Evolutionary conservation across 2,888 invertebrate species (phyloP).

Genomic region (Bhutanitis thaidina): DNA sequence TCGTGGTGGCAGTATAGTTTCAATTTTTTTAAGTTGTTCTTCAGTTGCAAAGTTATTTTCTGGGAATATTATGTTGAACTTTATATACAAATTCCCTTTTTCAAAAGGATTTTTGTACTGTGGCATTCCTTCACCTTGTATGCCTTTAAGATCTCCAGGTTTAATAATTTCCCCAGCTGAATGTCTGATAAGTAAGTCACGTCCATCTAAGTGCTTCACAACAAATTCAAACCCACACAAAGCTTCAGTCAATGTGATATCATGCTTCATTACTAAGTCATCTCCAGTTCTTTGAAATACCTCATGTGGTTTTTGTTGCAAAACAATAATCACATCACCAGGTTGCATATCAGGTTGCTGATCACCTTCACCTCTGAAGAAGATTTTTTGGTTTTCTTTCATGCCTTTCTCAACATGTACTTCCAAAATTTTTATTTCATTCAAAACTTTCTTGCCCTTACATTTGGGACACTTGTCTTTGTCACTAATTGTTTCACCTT

Average conservation of each 20-base stretch:
- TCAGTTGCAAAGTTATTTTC: constrained; percentile 87
- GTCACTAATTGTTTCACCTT: constrained; percentile 87
- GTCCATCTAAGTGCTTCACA: constrained; percentile 93
- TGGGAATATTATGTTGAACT: constrained; percentile 93
- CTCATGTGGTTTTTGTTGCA: constrained; percentile 90
- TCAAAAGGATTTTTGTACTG: constrained; percentile 90
- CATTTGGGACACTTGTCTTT: constrained; percentile 91
- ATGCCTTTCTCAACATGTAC: constrained; percentile 95
- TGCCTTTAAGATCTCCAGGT: constrained; percentile 88
- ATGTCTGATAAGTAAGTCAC: constrained; percentile 88
- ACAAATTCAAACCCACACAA: constrained; percentile 93
- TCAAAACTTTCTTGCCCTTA: constrained; percentile 90
- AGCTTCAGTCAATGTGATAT: constrained; percentile 91
- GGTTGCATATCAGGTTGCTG: constrained; percentile 92
- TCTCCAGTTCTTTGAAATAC: constrained; percentile 88
- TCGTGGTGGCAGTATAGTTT: constrained; percentile 86
- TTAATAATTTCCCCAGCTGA: constrained; percentile 90
- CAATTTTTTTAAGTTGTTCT: constrained; percentile 83
- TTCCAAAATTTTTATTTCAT: constrained; percentile 91
- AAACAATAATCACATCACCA: constrained; percentile 93
- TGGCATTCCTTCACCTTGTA: constrained; percentile 95
- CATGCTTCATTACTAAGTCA: constrained; percentile 86
- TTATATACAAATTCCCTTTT: constrained; percentile 91
- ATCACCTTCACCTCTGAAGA: constrained; percentile 93
- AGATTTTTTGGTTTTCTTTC: constrained; percentile 91